phyloP scores from a whole-genome alignment of 2,113 vertebrate species.

The Pangasianodon gigas region DNA sequence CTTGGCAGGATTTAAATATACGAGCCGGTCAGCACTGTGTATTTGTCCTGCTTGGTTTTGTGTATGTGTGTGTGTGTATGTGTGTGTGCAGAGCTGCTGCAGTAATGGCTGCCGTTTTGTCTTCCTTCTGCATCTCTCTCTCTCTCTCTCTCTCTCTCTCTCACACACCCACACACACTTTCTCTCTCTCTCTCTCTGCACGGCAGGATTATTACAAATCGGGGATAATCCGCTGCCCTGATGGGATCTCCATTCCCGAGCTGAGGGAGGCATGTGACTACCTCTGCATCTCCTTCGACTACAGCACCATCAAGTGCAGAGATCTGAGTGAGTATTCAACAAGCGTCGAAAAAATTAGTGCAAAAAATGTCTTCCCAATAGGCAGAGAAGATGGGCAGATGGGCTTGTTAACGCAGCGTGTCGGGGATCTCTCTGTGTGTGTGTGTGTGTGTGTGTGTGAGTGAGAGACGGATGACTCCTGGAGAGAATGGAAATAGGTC shows the following conservation, averaged over 20 bases:
- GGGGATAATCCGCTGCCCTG: conserved; percentile 97
- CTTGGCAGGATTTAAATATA: conserved; percentile 51
- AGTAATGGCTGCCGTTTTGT: conserved; percentile 71
- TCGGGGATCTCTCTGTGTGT: not conserved
- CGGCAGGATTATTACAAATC: conserved; percentile 98
- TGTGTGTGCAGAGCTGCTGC: conserved; percentile 52
- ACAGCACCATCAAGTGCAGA: conserved; percentile 98
- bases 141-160: not conserved
- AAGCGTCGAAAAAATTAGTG: not conserved
- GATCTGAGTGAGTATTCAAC: conserved; percentile 93
- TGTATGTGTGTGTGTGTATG: not conserved
- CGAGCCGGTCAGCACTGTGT: conserved; percentile 38
- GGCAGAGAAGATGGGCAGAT: not conserved
- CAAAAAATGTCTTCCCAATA: not conserved
- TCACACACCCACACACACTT: too few relatives aligned
- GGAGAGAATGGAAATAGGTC: conserved; percentile 65
- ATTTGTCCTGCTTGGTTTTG: conserved; percentile 50
- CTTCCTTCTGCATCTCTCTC: not conserved
- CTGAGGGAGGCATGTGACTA: conserved; percentile 98
- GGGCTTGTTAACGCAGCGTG: not conserved
- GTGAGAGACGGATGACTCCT: not conserved
- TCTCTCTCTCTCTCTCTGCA: conserved; percentile 45
- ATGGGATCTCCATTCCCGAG: conserved; percentile 98
- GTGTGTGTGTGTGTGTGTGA: not conserved
- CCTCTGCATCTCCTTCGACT: conserved; percentile 98